phyloP scores from a whole-genome alignment of 2,888 invertebrate species.

The Diploptera punctata region DNA sequence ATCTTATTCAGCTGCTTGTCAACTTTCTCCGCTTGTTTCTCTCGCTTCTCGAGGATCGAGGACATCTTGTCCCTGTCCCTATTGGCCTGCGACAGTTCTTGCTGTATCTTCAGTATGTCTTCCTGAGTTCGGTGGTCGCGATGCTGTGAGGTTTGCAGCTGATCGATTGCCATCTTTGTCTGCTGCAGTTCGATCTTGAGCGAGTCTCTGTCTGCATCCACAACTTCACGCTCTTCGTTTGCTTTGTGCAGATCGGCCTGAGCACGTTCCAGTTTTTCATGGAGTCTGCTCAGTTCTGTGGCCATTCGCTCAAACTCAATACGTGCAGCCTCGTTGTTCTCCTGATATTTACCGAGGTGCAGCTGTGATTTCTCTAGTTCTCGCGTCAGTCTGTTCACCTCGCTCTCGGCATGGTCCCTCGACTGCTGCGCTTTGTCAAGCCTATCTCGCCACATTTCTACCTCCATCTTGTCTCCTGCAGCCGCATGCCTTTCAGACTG shows the following conservation, averaged over 20 bases:
- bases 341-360: constrained; percentile 82
- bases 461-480: constrained; percentile 46
- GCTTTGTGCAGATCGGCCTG: constrained; percentile 58
- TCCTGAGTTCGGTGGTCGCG: constrained; percentile 72
- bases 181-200: constrained; percentile 73
- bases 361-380: constrained; percentile 87
- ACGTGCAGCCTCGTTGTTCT: constrained; percentile 80
- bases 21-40: constrained; percentile 79
- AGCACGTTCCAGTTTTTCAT: constrained; percentile 78
- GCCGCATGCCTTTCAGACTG: constrained; percentile 56
- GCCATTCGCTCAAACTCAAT: constrained; percentile 87
- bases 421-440: constrained; percentile 83
- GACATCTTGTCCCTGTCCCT: constrained; percentile 81
- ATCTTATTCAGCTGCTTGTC: constrained; percentile 86
- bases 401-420: constrained; percentile 82
- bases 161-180: constrained; percentile 64
- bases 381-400: constrained; percentile 82
- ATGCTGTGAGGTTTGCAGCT: constrained; percentile 62
- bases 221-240: constrained; percentile 65
- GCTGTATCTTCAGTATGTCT: constrained; percentile 73
- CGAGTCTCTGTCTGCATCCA: constrained; percentile 77
- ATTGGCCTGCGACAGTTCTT: constrained; percentile 73
- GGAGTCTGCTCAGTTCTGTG: constrained; percentile 79
- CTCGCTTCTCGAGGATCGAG: constrained; percentile 77
- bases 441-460: constrained; percentile 75